Evolutionary conservation across 2,888 invertebrate species (phyloP).

Genomic region (Stenurella melanura): DNA sequence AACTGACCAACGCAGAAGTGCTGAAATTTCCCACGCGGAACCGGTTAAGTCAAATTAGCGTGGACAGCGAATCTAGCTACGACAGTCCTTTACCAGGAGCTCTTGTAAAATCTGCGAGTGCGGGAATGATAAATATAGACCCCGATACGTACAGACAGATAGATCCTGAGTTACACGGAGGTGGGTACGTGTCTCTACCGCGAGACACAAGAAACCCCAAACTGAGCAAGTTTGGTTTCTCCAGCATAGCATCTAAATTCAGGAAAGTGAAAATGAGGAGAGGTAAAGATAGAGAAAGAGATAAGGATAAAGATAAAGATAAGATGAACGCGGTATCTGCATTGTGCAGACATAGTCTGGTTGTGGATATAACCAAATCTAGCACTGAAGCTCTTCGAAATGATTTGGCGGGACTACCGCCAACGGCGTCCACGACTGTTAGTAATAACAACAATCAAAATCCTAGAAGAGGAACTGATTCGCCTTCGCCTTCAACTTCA

Average conservation of each 20-base stretch:
- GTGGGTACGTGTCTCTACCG: conserved; percentile 76
- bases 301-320: conserved; percentile 46
- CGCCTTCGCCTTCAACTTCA: conserved; percentile 35
- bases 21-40: conserved; percentile 66
- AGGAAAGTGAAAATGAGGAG: conserved; percentile 76
- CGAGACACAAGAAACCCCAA: conserved; percentile 67
- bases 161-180: conserved; percentile 70
- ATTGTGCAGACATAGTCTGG: conserved; percentile 84
- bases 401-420: conserved; percentile 8
- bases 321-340: conserved; percentile 78
- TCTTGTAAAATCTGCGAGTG: conserved; percentile 84
- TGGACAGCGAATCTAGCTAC: conserved; percentile 77
- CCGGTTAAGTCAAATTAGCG: conserved; percentile 78
- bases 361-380: conserved; percentile 76
- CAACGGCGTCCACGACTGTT: background rate
- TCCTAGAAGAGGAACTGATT: conserved; percentile 37
- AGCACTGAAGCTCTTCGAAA: conserved; percentile 14
- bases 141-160: conserved; percentile 78
- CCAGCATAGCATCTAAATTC: conserved; percentile 78
- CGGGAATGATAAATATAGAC: conserved; percentile 85
- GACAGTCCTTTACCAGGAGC: conserved; percentile 71
- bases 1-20: conserved; percentile 48
- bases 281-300: conserved; percentile 66
- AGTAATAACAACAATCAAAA: conserved; percentile 44
- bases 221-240: conserved; percentile 73